Evolutionary conservation across 2,888 invertebrate genomes (phyloP).

Genomic region (Hemicrepidius hirtus): DNA sequence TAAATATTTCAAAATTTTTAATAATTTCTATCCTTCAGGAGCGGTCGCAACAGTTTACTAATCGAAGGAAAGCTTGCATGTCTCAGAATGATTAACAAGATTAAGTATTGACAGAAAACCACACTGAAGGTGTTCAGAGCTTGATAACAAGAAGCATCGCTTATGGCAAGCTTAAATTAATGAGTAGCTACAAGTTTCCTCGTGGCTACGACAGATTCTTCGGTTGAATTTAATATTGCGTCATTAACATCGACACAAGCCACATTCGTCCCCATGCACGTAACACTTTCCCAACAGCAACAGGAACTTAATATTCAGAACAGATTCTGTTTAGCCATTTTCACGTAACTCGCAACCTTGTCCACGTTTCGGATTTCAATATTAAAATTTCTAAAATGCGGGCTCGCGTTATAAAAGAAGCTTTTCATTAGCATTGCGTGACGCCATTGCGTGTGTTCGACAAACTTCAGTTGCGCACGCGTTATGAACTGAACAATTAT

Average conservation of each 20-base stretch:
- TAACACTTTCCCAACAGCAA: conserved; percentile 6
- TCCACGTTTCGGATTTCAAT: conserved; percentile 41
- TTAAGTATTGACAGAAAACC: conserved; percentile 13
- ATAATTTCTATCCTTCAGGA: neutral
- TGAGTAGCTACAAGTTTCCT: conserved; percentile 18
- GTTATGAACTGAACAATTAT: conserved; percentile 48
- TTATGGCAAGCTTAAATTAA: conserved; percentile 30
- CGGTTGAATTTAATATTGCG: conserved; percentile 20
- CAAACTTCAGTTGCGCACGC: conserved; percentile 44
- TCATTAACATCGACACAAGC: conserved; percentile 22
- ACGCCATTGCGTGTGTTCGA: conserved; percentile 47
- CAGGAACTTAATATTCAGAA: conserved; percentile 38
- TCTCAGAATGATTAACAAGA: conserved; percentile 5
- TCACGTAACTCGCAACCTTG: conserved; percentile 36
- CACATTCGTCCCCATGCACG: conserved; percentile 27
- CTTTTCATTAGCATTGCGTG: conserved; percentile 54
- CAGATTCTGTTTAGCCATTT: conserved; percentile 37
- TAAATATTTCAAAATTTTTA: too few relatives aligned
- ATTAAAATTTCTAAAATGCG: conserved; percentile 48
- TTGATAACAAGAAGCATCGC: conserved; percentile 19
- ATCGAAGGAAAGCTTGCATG: neutral
- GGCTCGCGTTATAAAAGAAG: conserved; percentile 47
- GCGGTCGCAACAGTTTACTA: too few relatives aligned
- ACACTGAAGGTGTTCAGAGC: conserved; percentile 7
- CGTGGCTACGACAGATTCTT: conserved; percentile 9